Base-by-base conservation (phyloP, 64 coral and sea anemone genomes). In the Montipora sp. region DNA sequence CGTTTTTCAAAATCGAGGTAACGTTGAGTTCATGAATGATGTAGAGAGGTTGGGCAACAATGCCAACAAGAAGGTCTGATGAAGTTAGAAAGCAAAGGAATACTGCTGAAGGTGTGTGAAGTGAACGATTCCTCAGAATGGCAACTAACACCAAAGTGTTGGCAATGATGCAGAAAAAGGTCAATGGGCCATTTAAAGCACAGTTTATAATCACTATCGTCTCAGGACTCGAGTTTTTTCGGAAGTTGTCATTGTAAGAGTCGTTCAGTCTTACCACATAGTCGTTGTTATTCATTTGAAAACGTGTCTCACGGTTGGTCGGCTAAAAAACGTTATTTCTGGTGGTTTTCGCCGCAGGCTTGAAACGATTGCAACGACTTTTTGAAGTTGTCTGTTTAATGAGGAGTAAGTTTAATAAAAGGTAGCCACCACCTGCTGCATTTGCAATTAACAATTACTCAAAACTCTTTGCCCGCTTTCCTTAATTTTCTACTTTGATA, bases 11-110 rank as follows among this genome's bases (percentile, higher is more conserved):
- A 21, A 15, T 58, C 20, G 58, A 72, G 20, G 6, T 19, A 14
- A 12, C 4, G 0, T 48, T 78, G 11, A 88, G 21, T 24, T 75
- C 50, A 76, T 51, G 20, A 8, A 72, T 47, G 18, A 88, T 88
- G 86, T 88, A 88, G 27, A 75, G 16, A 44, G 75, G 48, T 59
- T 88, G 86, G 15, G 75, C 86, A 27, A 88, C 13, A 49, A 77
- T 36, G 7, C 86, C 86, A 77, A 88, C 86, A 0, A 88, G 75
- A 27, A 88, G 49, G 18, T 88, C 86, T 58, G 86, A 88, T 3
- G 72, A 49, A 22, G 71, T 23, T 6, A 88, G 73, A 21, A 69
- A 88, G 12, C 51, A 75, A 8, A 88, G 72, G 57, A 88, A 59
- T 11, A 59, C 59, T 48, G 51, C 76, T 2, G 86, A 88, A 0